Percentiles rank a stretch among this genome's conserved stretches.
phyloP scores from a whole-genome alignment of 2,888 invertebrate species.

The Thumatha senex region DNA sequence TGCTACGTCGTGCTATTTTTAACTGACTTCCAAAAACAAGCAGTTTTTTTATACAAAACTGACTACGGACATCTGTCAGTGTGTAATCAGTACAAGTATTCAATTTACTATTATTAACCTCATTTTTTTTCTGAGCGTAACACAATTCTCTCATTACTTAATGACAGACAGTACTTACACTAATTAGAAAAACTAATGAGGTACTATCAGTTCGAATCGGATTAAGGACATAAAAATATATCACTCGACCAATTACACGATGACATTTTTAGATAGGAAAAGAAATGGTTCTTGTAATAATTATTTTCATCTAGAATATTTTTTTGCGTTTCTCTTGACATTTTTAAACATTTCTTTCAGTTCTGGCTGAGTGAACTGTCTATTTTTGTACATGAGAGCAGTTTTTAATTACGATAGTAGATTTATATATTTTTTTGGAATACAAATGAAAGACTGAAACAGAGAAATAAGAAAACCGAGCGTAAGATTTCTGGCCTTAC shows the following conservation, averaged over 20 bases:
- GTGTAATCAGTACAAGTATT: no score
- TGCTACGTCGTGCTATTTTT: no score
- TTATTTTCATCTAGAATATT: constrained; percentile 14
- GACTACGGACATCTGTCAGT: no score
- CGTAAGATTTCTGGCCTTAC: no score
- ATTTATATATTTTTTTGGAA: no score
- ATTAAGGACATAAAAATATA: constrained; percentile 44
- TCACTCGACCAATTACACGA: constrained; percentile 31
- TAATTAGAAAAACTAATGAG: constrained; percentile 56
- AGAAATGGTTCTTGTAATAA: constrained; percentile 5
- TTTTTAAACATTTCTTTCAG: neutral
- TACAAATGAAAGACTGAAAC: no score
- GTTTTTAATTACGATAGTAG: no score
- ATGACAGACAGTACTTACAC: constrained; percentile 49
- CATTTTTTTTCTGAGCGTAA: neutral
- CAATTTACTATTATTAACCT: no score
- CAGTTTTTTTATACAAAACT: no score
- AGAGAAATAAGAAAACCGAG: no score
- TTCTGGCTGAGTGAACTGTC: neutral
- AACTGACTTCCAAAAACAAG: no score
- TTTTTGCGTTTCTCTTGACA: neutral
- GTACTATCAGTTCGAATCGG: constrained; percentile 39
- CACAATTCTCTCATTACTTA: constrained; percentile 2
- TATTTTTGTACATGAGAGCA: neutral
- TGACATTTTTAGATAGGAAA: constrained; percentile 29